Evolutionary conservation across 2,888 invertebrate species (phyloP).

Genomic region (Ophioninae sp.): DNA sequence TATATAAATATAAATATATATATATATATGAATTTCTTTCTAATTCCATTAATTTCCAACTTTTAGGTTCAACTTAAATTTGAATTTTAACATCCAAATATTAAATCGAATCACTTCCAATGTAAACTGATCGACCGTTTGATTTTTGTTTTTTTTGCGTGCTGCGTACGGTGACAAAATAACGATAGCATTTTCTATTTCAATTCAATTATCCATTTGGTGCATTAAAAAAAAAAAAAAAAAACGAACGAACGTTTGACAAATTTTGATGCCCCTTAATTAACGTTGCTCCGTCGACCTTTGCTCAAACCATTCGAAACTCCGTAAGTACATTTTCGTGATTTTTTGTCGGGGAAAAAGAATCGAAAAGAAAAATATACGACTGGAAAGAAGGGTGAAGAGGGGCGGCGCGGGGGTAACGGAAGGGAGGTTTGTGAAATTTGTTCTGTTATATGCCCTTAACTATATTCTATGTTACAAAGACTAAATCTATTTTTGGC

Average conservation of each 20-base stretch:
- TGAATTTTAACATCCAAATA: background rate
- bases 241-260: too few relatives aligned
- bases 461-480: conserved; percentile 81
- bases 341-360: conserved; percentile 17
- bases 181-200: background rate
- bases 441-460: conserved; percentile 77
- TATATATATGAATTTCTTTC: too few relatives aligned
- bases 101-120: background rate
- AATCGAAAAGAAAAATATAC: conserved; percentile 8
- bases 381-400: conserved; percentile 44
- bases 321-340: conserved; percentile 24
- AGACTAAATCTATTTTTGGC: conserved; percentile 81
- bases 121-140: background rate
- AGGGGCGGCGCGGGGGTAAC: conserved; percentile 60
- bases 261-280: conserved; percentile 70
- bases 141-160: background rate
- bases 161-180: too few relatives aligned
- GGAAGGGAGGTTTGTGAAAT: conserved; percentile 65
- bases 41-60: too few relatives aligned
- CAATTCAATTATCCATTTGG: background rate
- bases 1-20: too few relatives aligned
- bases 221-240: background rate
- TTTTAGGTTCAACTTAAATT: too few relatives aligned
- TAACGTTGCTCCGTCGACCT: conserved; percentile 65
- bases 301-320: conserved; percentile 35